phyloP scores from a whole-genome alignment of 2,113 vertebrate species.

The Sinocyclocheilus grahami region DNA sequence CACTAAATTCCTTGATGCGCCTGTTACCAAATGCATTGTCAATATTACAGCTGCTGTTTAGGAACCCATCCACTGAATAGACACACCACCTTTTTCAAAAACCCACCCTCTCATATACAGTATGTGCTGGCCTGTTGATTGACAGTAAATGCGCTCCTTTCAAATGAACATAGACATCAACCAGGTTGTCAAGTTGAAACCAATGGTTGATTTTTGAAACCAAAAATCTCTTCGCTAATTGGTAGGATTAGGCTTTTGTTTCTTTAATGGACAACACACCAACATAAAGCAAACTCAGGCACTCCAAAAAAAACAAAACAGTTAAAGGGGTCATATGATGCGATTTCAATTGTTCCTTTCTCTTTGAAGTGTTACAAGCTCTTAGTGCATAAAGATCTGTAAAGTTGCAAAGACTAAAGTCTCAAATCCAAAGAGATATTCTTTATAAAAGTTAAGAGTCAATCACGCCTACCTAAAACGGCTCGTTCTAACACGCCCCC shows the following conservation, averaged over 20 bases:
- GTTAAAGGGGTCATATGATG: no score
- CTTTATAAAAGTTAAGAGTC: no score
- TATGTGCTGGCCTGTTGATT: background rate
- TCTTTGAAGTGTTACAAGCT: no score
- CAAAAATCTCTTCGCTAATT: conserved; percentile 5
- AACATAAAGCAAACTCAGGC: background rate
- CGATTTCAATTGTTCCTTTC: no score
- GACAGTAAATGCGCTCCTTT: background rate
- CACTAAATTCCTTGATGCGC: background rate
- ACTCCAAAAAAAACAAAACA: background rate
- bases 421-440: no score
- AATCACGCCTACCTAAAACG: no score
- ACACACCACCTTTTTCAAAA: background rate
- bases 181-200: background rate
- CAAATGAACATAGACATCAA: background rate
- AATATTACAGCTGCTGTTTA: background rate
- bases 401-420: no score
- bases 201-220: background rate
- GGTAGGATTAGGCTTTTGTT: background rate
- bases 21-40: background rate
- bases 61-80: background rate
- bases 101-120: background rate
- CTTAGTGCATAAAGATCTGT: no score
- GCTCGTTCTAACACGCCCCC: no score
- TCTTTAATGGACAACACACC: background rate